Evolutionary conservation across 2,888 invertebrate genomes (phyloP).

Genomic region (Sipha maydis): DNA sequence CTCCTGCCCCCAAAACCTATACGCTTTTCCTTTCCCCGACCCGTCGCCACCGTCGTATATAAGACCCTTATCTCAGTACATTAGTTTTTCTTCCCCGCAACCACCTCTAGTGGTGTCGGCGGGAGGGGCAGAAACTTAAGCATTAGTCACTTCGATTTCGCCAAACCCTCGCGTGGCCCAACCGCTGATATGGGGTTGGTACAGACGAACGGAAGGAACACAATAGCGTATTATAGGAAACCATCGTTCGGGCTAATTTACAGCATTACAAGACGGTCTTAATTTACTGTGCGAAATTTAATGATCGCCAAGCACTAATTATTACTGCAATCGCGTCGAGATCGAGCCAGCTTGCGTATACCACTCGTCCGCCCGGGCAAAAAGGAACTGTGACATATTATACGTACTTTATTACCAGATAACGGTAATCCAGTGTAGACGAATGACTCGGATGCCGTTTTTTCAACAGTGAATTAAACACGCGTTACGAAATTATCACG

Average conservation of each 20-base stretch:
- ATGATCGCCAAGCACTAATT: slow-evolving; percentile 50
- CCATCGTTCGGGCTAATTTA: slow-evolving; percentile 51
- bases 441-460: not conserved
- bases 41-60: not conserved
- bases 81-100: slow-evolving; percentile 37
- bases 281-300: slow-evolving; percentile 48
- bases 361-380: not conserved
- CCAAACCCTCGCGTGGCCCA: not conserved
- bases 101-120: not conserved
- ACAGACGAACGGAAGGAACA: not conserved
- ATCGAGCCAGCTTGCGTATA: not conserved
- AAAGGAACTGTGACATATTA: not conserved
- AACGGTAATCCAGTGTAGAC: not conserved
- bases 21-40: not conserved
- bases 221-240: slow-evolving; percentile 22
- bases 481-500: no score
- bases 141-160: slow-evolving; percentile 59
- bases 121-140: slow-evolving; percentile 38
- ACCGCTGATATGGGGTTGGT: not conserved
- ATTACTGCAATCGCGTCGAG: slow-evolving; percentile 45
- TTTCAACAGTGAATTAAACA: not conserved
- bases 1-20: slow-evolving; percentile 22
- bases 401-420: not conserved
- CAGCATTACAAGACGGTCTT: slow-evolving; percentile 39
- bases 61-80: slow-evolving; percentile 55